These are phyloP conservation scores for Colinus virginianus DNA, from an alignment of 2,113 vertebrate genomes.

Conservation along the genomic window DNA sequence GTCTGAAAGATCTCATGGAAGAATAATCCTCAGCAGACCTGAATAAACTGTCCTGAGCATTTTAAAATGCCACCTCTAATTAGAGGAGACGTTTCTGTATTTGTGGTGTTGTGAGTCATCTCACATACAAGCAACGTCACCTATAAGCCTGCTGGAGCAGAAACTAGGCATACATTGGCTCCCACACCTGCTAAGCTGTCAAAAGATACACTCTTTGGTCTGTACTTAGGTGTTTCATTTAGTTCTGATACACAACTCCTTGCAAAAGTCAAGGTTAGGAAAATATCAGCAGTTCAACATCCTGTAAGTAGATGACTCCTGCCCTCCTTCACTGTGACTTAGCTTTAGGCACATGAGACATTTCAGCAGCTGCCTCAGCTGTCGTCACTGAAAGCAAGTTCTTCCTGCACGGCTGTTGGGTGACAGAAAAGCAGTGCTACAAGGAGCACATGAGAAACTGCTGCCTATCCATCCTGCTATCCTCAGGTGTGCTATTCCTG, in stretches of 20 bases:
- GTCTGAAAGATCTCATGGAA: background rate
- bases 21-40: background rate
- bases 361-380: background rate
- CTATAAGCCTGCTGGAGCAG: background rate
- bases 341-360: background rate
- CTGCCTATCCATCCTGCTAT: background rate
- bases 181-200: background rate
- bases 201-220: background rate
- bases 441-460: background rate
- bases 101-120: background rate
- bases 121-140: background rate
- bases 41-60: background rate
- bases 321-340: background rate
- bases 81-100: background rate
- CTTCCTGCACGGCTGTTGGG: background rate
- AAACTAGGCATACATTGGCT: background rate
- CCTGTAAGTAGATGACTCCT: background rate
- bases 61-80: background rate
- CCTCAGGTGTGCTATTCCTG: background rate
- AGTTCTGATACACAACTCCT: background rate
- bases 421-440: background rate
- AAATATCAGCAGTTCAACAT: background rate
- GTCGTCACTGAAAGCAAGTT: background rate
- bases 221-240: background rate
- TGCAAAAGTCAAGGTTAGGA: background rate